Conservation (phyloP, 1,140 invertebrate genomes). For the Drosophila mauritiana region DNA sequence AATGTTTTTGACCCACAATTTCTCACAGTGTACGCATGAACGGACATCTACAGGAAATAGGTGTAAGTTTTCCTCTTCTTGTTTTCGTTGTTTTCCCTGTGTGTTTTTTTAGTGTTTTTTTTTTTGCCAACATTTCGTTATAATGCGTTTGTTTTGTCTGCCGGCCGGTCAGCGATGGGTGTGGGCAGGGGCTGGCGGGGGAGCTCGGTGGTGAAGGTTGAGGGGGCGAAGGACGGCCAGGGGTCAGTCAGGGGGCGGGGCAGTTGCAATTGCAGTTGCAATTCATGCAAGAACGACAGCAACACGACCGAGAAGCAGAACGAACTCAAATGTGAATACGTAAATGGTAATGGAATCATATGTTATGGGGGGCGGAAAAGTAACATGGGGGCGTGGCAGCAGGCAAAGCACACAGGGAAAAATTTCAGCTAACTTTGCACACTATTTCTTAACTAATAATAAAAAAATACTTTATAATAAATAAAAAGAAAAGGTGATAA, state of each 20-base stretch:
- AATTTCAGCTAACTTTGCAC: background rate
- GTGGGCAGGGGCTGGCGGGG: background rate
- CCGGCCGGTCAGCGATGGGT: constrained; percentile 18
- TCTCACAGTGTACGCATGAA: constrained; percentile 54
- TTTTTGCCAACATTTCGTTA: constrained; percentile 54
- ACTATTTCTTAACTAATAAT: too few species aligned
- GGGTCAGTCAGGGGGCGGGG: constrained; percentile 22
- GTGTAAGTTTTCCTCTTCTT: constrained; percentile 59
- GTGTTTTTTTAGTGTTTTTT: constrained; percentile 7
- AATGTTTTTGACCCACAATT: constrained; percentile 7
- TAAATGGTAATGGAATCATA: constrained; percentile 62
- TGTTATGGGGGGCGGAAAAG: constrained; percentile 39
- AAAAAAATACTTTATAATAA: too few species aligned
- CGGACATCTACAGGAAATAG: constrained; percentile 58
- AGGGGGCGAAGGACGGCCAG: background rate
- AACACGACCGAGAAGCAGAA: constrained; percentile 46
- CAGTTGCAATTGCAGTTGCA: constrained; percentile 38
- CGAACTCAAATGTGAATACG: constrained; percentile 36
- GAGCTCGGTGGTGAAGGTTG: constrained; percentile 10
- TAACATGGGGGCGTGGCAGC: constrained; percentile 12
- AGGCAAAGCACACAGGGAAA: background rate
- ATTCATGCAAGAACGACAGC: constrained; percentile 59
- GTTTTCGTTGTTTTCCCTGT: constrained; percentile 36
- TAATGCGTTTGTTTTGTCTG: constrained; percentile 64
- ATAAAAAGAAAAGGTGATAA: too few species aligned